Evolutionary conservation across 2,797 vertebrate genomes (phyloP).

Genomic region (Malacoraja senta): DNA sequence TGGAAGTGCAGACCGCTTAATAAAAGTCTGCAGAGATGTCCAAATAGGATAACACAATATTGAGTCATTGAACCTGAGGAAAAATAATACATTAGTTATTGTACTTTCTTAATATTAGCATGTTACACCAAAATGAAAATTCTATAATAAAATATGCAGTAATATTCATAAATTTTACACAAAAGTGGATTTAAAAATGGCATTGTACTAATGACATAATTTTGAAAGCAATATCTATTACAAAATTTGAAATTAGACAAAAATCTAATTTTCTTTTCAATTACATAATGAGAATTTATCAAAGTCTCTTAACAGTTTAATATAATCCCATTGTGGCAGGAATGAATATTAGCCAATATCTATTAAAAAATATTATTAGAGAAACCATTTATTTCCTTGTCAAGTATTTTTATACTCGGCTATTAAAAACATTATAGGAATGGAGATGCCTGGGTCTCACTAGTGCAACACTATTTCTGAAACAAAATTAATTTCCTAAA

Average conservation of each 20-base stretch:
- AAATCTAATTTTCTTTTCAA: conserved; percentile 37
- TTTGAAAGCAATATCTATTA: conserved; percentile 29
- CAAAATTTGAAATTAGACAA: conserved; percentile 34
- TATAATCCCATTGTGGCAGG: conserved; percentile 7
- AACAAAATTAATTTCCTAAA: background rate
- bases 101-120: background rate
- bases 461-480: background rate
- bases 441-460: background rate
- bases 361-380: conserved; percentile 34
- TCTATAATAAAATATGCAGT: background rate
- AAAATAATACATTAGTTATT: background rate
- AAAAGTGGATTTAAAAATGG: conserved; percentile 28
- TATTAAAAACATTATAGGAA: background rate
- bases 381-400: conserved; percentile 27
- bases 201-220: conserved; percentile 25
- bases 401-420: background rate
- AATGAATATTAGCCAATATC: conserved; percentile 30
- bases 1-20: background rate
- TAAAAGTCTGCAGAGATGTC: background rate
- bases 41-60: background rate
- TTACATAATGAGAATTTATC: conserved; percentile 28
- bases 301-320: background rate
- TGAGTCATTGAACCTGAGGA: background rate
- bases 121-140: background rate
- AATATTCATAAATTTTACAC: conserved; percentile 28